Evolutionary conservation across 2,113 vertebrate genomes (phyloP).

Genomic region (Paralichthys olivaceus): DNA sequence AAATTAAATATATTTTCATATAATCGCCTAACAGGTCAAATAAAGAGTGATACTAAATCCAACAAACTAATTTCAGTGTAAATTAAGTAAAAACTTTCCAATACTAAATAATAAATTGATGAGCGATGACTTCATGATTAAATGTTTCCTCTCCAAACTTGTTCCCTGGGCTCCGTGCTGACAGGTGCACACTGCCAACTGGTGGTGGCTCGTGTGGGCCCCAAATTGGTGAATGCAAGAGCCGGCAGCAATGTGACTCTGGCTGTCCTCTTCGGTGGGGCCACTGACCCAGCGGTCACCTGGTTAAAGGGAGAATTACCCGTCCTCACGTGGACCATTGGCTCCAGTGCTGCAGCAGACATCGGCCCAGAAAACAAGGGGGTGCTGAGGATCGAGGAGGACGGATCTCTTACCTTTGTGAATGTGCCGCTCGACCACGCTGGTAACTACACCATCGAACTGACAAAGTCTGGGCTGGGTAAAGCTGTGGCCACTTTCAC

Average conservation of each 20-base stretch:
- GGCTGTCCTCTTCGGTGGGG: constrained; percentile 62
- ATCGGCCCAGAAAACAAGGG: not conserved
- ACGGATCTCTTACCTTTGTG: constrained; percentile 73
- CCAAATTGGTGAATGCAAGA: constrained; percentile 14
- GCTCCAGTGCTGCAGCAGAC: not conserved
- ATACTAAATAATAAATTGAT: too few relatives aligned
- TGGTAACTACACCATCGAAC: constrained; percentile 61
- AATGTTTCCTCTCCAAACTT: not conserved
- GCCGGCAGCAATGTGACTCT: constrained; percentile 73
- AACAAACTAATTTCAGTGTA: too few relatives aligned
- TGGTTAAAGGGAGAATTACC: constrained; percentile 60
- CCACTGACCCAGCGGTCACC: constrained; percentile 43
- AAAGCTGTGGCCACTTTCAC: constrained; percentile 44
- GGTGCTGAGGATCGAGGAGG: constrained; percentile 48
- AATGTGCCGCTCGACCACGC: constrained; percentile 47
- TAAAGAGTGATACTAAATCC: too few relatives aligned
- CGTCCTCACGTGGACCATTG: constrained; percentile 70
- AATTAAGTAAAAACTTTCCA: too few relatives aligned
- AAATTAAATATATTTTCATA: too few relatives aligned
- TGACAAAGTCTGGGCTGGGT: constrained; percentile 62
- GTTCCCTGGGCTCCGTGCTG: not conserved
- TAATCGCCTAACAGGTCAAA: too few relatives aligned
- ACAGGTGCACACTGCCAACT: constrained; percentile 61
- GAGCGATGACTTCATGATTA: not conserved
- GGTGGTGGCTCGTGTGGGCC: constrained; percentile 44